phyloP scores from a whole-genome alignment of 2,113 vertebrate species.

The Pavo muticus region DNA sequence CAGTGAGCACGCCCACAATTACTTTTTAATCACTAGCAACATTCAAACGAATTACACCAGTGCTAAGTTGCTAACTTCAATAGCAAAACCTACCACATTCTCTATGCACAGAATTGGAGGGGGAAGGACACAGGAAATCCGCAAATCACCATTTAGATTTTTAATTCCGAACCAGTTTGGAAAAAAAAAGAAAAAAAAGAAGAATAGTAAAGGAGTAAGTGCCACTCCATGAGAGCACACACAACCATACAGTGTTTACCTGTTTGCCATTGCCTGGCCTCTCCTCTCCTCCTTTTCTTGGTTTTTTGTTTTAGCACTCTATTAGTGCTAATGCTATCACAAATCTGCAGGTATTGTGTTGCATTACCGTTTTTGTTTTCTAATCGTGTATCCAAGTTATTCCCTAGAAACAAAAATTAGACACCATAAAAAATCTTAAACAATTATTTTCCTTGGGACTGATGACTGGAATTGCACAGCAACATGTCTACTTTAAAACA shows the following conservation, averaged over 20 bases:
- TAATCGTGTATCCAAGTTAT: constrained; percentile 87
- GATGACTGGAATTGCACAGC: constrained; percentile 59
- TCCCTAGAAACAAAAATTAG: constrained; percentile 83
- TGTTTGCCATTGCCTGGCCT: constrained; percentile 94
- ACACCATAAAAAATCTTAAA: constrained; percentile 71
- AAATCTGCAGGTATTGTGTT: constrained; percentile 94
- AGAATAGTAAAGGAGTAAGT: constrained; percentile 41
- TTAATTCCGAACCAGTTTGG: constrained; percentile 34
- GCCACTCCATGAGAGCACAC: constrained; percentile 50
- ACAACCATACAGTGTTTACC: constrained; percentile 81
- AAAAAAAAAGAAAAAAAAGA: not conserved
- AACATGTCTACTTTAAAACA: constrained; percentile 17
- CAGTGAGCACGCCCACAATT: not conserved
- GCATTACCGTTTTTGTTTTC: constrained; percentile 91
- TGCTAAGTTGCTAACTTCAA: constrained; percentile 1
- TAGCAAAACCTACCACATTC: not conserved
- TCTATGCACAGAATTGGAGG: constrained; percentile 63
- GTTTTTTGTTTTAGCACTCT: constrained; percentile 92
- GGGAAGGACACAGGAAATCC: constrained; percentile 70
- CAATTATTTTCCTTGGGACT: constrained; percentile 33
- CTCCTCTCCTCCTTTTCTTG: constrained; percentile 95
- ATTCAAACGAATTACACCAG: constrained; percentile 18
- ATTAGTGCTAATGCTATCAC: constrained; percentile 88
- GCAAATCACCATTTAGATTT: constrained; percentile 42
- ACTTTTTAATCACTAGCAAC: constrained; percentile 1